Base-by-base conservation (phyloP, 1,140 invertebrate species). In the Drosophila yakuba region DNA sequence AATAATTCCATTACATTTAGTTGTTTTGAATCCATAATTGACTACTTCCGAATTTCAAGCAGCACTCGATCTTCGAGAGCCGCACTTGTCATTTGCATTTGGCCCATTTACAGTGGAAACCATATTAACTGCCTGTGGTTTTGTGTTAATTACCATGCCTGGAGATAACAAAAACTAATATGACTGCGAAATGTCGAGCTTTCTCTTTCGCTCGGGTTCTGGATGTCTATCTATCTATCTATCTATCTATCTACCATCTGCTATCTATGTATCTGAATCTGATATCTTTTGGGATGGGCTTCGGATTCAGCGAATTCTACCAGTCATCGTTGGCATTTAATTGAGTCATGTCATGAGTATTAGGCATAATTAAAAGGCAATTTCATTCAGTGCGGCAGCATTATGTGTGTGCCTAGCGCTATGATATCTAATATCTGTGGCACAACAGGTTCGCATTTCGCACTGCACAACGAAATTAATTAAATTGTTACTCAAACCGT, bases 401-500 rank as follows among this genome's bases (percentile, higher is more conserved):
- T 28, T 56, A 15, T 61, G 62, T 45, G 50, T 55, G 66, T 35
- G 23, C 14, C 35, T 45, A 62, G 47, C 23, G 28, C 54, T 39
- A 54, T 77, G 66, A 78, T 76, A 76, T 76, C 72, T 61, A 68
- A 72, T 83, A 71, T 60, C 78, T 63, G 52, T 66, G 48, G 36
- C 76, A 71, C 77, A 78, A 90, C 80, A 78, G 89, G 56, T 69
- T 85, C 78, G 59, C 68, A 89, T 90, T 90, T 83, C 79, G 64
- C 48, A 63, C 67, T 75, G 32, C 32, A 10, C 32, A 8, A 32
- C 32, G 64, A 78, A 80, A 78, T 90, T 91, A 88, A 91, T 91
- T 83, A 91, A 91, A 89, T 89, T 84, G 85, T 89, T 89, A 84
- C 77, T 74, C 66, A 82, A 77, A 73, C 75, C 47, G 64, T 44